Evolutionary conservation across 2,113 vertebrate genomes (phyloP).

Genomic region (Vulpes vulpes): DNA sequence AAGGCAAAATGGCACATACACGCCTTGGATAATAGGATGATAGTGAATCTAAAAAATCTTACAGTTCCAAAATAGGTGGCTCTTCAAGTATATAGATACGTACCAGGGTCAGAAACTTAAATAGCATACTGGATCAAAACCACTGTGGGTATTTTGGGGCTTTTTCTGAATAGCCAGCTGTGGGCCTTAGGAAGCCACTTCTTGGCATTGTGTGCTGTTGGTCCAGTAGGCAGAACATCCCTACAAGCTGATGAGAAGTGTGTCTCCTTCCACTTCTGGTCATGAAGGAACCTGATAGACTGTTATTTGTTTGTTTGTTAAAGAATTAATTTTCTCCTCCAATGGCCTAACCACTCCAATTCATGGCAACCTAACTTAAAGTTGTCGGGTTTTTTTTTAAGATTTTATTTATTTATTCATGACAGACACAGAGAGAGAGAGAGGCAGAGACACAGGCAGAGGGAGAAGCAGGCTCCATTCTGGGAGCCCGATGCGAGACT

Average conservation of each 20-base stretch:
- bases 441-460: too few species aligned
- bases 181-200: not conserved
- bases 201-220: fast-evolving
- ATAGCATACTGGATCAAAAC: not conserved
- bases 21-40: not conserved
- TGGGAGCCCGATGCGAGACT: too few species aligned
- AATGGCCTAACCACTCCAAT: not conserved
- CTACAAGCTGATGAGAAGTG: not conserved
- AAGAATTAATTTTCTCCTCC: not conserved
- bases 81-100: not conserved
- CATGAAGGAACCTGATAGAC: not conserved
- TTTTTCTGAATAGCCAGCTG: not conserved
- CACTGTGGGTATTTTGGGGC: fast-evolving
- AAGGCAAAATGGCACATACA: not conserved
- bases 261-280: not conserved
- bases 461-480: too few species aligned
- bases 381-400: not conserved
- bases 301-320: not conserved
- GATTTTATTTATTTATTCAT: too few species aligned
- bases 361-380: not conserved
- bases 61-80: not conserved
- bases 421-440: too few species aligned
- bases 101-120: not conserved
- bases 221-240: not conserved
- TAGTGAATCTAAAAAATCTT: not conserved